Evolutionary conservation across 2,797 vertebrate genomes (phyloP), one percentile per base, ranked within the genome.

Genomic region (Parotocinclus haroldoi): DNA sequence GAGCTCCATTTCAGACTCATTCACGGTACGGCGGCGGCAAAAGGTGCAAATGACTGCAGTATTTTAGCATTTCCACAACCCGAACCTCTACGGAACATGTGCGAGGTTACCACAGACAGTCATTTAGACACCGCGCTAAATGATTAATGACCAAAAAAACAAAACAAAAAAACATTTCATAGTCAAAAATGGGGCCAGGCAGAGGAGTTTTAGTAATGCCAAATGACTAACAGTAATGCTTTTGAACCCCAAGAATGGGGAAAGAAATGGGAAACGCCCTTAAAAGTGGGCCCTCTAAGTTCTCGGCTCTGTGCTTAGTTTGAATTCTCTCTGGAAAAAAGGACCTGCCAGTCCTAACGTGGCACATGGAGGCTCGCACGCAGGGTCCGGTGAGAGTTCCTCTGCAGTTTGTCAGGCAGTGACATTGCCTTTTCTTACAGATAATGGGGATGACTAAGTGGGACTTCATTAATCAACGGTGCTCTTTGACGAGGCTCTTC

Each of bases 401-500:
- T 48, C 42, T n/a, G 63, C 39, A 27, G 72, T 51, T 48, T 14
- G 49, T 27, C 27, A n/a, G 49, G 40, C 13, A 9, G 58, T 52
- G n/a, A 45, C 45, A 49, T 16, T 68, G 55, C 44, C 64, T 63
- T 66, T 65, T 71, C 65, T 71, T 71, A 37, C 62, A 75, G 77
- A 81, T 75, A 78, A 78, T 73, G 67, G 65, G 58, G 68, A 79
- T 72, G 72, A 73, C 75, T 71, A 68, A 78, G 73, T 63, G 62
- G 76, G 69, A 71, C 75, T 81, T 76, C 74, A 78, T 78, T 80
- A 76, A 73, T 79, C 77, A 74, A 57, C 60, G 49, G 63, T 69
- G 75, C 67, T 72, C 66, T 66, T 61, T 56, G 73, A 67, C 56
- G 70, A 73, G 67, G 55, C 64, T 61, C 52, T 62, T 74, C 44